Evolutionary conservation across 1,140 invertebrate genomes (phyloP).

Genomic region (Sarcophaga peregrina): DNA sequence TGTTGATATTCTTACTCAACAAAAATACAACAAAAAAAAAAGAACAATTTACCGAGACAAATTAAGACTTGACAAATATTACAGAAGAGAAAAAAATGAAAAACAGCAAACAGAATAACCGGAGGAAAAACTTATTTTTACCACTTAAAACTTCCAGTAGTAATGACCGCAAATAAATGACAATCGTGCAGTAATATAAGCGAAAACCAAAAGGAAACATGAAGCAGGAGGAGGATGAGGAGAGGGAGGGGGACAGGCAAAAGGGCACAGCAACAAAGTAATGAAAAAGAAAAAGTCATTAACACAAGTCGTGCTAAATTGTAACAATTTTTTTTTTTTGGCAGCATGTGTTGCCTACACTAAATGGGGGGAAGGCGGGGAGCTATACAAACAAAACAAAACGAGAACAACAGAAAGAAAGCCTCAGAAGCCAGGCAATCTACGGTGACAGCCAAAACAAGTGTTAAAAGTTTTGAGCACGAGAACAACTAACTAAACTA

Average conservation of each 20-base stretch:
- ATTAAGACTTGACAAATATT: neutral
- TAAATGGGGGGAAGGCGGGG: too few species aligned
- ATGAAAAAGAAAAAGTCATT: constrained; percentile 7
- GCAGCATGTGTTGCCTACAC: neutral
- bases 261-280: too few species aligned
- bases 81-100: neutral
- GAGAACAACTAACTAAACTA: neutral
- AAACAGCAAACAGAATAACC: too few species aligned
- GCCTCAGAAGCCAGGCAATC: neutral
- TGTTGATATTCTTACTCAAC: too few species aligned
- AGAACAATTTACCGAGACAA: neutral
- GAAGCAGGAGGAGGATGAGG: too few species aligned
- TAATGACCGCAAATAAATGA: constrained; percentile 3
- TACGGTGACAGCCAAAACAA: constrained; percentile 7
- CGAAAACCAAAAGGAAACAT: too few species aligned
- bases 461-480: neutral
- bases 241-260: too few species aligned
- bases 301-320: constrained; percentile 23
- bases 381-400: neutral
- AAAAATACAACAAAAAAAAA: too few species aligned
- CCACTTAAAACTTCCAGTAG: constrained; percentile 1
- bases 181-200: neutral
- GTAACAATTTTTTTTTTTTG: constrained; percentile 26
- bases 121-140: neutral
- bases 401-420: neutral